These are phyloP conservation scores for Chloroceryle inda DNA, from an alignment of 2,797 vertebrate species.

Conservation along the genomic window DNA sequence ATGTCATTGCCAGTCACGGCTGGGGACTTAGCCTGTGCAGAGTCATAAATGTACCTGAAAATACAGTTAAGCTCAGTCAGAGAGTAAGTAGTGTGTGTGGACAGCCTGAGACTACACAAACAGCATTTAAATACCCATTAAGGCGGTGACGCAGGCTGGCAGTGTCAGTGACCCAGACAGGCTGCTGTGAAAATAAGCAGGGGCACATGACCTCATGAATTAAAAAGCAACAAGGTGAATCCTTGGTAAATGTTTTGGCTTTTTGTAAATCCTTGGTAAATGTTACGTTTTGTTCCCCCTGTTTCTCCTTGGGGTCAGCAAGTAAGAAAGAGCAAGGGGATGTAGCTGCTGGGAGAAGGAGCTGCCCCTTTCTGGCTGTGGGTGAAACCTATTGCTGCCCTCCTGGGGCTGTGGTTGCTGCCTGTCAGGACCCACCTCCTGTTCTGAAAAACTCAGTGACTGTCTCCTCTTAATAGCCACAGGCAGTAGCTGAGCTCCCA, in stretches of 20 bases:
- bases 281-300: background rate
- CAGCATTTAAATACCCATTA: slow-evolving; percentile 21
- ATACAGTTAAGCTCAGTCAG: background rate
- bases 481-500: background rate
- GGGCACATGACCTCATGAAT: slow-evolving; percentile 24
- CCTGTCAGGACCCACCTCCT: background rate
- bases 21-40: background rate
- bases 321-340: background rate
- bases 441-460: background rate
- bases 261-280: background rate
- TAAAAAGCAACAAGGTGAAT: slow-evolving; percentile 30
- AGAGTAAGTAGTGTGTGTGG: background rate
- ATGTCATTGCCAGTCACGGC: background rate
- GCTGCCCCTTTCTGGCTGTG: background rate
- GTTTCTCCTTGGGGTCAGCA: background rate
- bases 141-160: slow-evolving; percentile 21
- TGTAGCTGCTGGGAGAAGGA: background rate
- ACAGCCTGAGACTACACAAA: background rate
- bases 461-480: background rate
- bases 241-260: background rate
- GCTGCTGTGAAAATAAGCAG: slow-evolving; percentile 12
- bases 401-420: background rate
- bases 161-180: slow-evolving; percentile 43
- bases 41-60: background rate
- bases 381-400: background rate